Conservation (phyloP, 2,797 vertebrate genomes). For the Percopsis omiscomaycus region DNA sequence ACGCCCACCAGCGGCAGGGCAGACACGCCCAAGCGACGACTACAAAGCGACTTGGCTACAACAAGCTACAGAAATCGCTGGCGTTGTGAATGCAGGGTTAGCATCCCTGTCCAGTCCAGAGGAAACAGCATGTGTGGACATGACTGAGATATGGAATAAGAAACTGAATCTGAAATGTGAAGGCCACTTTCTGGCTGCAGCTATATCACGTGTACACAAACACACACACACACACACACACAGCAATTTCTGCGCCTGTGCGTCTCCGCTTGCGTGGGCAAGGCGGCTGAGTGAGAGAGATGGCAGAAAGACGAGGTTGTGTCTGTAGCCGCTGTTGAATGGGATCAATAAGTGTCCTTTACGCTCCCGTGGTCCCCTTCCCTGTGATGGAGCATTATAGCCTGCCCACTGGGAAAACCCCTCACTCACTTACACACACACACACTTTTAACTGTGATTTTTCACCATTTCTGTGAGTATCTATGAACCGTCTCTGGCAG, state of each 20-base stretch:
- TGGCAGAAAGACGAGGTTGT: conserved; percentile 16
- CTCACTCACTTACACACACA: conserved; percentile 1
- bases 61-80: too few species aligned
- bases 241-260: conserved; percentile 39
- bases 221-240: conserved; percentile 15
- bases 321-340: conserved; percentile 38
- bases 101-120: too few species aligned
- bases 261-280: conserved; percentile 23
- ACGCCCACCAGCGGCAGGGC: too few species aligned
- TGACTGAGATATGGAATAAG: conserved; percentile 23
- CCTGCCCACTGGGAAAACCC: conserved; percentile 25
- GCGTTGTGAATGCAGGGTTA: too few species aligned
- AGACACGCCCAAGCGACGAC: too few species aligned
- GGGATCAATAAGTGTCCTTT: conserved; percentile 52
- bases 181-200: neutral
- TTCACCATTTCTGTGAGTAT: too few species aligned
- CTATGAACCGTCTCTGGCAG: too few species aligned
- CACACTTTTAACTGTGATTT: neutral
- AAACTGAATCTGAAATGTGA: neutral
- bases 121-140: too few species aligned
- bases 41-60: too few species aligned
- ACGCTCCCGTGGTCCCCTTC: conserved; percentile 50
- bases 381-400: conserved; percentile 46
- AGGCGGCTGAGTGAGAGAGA: conserved; percentile 18
- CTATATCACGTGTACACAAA: too few species aligned